Conservation (phyloP, 2,797 vertebrate species). For the Sebastes vulpes region DNA sequence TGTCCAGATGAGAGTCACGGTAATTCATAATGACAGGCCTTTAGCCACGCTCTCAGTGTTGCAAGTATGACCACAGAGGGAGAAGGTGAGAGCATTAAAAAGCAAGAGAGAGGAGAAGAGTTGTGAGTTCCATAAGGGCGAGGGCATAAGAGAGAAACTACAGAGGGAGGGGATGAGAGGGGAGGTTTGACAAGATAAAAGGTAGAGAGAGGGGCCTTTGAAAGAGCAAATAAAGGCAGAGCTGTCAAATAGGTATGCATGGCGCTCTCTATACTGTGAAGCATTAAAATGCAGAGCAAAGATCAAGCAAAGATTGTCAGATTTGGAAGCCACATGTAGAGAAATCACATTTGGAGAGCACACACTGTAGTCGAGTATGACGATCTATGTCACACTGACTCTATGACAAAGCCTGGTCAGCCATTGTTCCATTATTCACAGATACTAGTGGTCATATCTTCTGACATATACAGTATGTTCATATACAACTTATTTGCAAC, state of each 20-base stretch:
- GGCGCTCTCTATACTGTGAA: background rate
- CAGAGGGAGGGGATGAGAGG: conserved; percentile 32
- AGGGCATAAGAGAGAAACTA: conserved; percentile 20
- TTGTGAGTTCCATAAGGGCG: conserved; percentile 17
- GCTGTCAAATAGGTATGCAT: conserved; percentile 52
- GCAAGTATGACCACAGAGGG: conserved; percentile 43
- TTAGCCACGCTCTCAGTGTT: conserved; percentile 67
- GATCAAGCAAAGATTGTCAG: conserved; percentile 10
- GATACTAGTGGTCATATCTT: background rate
- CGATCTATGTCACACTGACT: background rate
- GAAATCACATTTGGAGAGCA: background rate
- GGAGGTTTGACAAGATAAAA: conserved; percentile 55
- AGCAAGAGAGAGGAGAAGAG: background rate
- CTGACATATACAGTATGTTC: background rate
- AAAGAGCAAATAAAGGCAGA: conserved; percentile 47
- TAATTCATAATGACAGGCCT: conserved; percentile 75
- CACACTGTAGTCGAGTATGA: background rate
- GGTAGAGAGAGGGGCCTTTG: conserved; percentile 33
- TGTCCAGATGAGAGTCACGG: conserved; percentile 63
- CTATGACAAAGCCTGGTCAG: background rate
- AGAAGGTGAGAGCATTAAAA: conserved; percentile 48
- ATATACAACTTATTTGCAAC: background rate
- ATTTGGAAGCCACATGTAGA: conserved; percentile 1
- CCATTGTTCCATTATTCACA: background rate
- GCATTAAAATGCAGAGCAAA: conserved; percentile 37